Evolutionary conservation across 2,113 vertebrate species (phyloP), one percentile per base, ranked within the genome.

Genomic region (Vimba vimba): DNA sequence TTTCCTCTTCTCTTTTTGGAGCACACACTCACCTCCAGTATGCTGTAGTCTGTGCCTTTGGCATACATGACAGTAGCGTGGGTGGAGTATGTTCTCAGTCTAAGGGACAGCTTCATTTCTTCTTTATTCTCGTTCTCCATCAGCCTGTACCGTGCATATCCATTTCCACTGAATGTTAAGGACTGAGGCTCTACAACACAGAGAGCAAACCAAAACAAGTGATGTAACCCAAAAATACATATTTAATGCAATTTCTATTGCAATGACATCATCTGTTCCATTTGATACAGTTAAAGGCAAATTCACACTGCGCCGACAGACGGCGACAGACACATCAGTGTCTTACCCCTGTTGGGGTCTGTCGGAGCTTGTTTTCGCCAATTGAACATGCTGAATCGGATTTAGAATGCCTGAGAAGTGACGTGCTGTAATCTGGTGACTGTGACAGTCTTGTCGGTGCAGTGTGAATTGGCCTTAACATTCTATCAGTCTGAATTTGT

Each of bases 21-120:
- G 62, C 52, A 27, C 17, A 33, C 4, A 76, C 68, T 52, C 91
- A 98, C 98, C 97, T 99, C 98, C 5, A 99, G 94, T 90, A 99
- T 97, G 91, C 98, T 99, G 89, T 99, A 99, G 93, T 99, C 98
- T 0, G 97, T 99, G 73, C 97, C 98, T 87, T 97, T 97, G 9
- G 98, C 97, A 0, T 99, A 99, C 98, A 99, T 98, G 75, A 99
- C 94, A 3, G 98, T 96, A 0, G 97, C 97, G 11, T 99, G 97
- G 68, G 93, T 91, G 8, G 97, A 97, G 66, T 97, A 96, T 0
- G 98, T 99, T 85, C 96, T 91, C 17, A 99, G 96, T 45, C 95
- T 93, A 92, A 99, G 95, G 3, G 96, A 95, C 69, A 99, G 93
- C 77, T 97, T 99, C 97, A 98, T 98, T 94, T 98, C 94, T 88